These are phyloP conservation scores for Ctenopoma multispine DNA, from an alignment of 2,797 vertebrate species.

Conservation along the genomic window DNA sequence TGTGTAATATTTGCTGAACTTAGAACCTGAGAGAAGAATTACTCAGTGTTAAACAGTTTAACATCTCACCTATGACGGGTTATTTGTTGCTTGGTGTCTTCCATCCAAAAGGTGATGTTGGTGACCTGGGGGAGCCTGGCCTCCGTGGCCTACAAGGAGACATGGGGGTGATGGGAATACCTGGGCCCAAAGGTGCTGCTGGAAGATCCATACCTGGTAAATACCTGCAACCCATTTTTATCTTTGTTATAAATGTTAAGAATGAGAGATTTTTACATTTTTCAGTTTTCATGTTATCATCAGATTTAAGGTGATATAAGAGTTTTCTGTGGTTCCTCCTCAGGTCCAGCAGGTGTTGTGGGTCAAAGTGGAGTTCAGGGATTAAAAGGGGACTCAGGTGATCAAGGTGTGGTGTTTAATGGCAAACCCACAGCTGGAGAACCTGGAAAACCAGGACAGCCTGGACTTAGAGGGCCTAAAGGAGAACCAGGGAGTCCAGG, in stretches of 20 bases:
- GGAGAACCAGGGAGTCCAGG: slow-evolving; percentile 76
- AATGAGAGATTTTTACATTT: background rate
- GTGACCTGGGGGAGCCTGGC: slow-evolving; percentile 59
- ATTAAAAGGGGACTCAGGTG: slow-evolving; percentile 69
- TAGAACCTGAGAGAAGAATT: too few relatives aligned
- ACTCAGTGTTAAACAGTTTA: too few relatives aligned
- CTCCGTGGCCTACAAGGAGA: slow-evolving; percentile 56
- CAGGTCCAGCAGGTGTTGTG: slow-evolving; percentile 58
- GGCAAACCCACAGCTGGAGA: slow-evolving; percentile 53
- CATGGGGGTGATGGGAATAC: slow-evolving; percentile 69
- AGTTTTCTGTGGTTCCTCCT: slow-evolving; percentile 2
- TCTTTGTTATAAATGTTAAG: too few relatives aligned
- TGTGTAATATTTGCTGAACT: too few relatives aligned
- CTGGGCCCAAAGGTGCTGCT: slow-evolving; percentile 57
- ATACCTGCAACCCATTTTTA: slow-evolving; percentile 11
- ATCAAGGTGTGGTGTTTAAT: slow-evolving; percentile 46
- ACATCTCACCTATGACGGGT: background rate
- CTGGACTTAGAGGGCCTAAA: slow-evolving; percentile 70
- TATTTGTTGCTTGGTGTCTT: background rate
- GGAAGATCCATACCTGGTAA: slow-evolving; percentile 69
- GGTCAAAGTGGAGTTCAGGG: slow-evolving; percentile 64
- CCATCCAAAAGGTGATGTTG: slow-evolving; percentile 52
- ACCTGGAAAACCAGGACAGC: slow-evolving; percentile 66
- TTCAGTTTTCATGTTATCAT: too few relatives aligned
- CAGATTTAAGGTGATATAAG: background rate